Evolutionary conservation across 92 coral and sea anemone genomes (phyloP).

Genomic region (Ricordea florida): DNA sequence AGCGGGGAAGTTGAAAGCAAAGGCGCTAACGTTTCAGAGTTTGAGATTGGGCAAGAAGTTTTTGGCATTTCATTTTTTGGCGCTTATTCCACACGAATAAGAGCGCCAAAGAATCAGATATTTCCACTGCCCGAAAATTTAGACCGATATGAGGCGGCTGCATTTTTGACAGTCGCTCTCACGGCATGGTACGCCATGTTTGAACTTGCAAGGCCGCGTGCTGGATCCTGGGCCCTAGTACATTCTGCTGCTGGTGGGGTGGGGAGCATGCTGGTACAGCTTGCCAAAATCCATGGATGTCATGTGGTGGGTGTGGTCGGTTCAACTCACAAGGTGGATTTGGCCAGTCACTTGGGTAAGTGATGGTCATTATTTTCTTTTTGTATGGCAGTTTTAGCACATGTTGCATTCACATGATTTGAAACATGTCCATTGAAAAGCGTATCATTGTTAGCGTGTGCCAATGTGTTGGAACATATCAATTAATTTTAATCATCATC

Average conservation of each 20-base stretch:
- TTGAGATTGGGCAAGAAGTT: slow-evolving; percentile 84
- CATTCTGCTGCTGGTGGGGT: slow-evolving; percentile 99
- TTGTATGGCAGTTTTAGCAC: not conserved
- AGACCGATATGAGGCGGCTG: slow-evolving; percentile 80
- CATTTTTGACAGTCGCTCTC: slow-evolving; percentile 82
- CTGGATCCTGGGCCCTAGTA: slow-evolving; percentile 90
- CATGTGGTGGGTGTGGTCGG: slow-evolving; percentile 98
- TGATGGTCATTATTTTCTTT: not conserved
- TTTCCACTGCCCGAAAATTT: slow-evolving; percentile 80
- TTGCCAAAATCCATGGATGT: slow-evolving; percentile 97
- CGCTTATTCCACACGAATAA: slow-evolving; percentile 74
- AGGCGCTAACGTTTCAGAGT: slow-evolving; percentile 81
- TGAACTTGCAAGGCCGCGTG: slow-evolving; percentile 85
- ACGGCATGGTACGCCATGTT: slow-evolving; percentile 99
- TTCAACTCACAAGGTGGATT: slow-evolving; percentile 72
- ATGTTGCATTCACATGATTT: too few relatives aligned
- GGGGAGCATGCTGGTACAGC: slow-evolving; percentile 95
- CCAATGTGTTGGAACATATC: too few relatives aligned
- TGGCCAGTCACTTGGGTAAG: slow-evolving; percentile 82
- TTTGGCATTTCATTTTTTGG: slow-evolving; percentile 93
- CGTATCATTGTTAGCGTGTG: too few relatives aligned
- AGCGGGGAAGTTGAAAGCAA: slow-evolving; percentile 84
- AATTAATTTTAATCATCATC: too few relatives aligned
- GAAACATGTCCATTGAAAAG: too few relatives aligned
- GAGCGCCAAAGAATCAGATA: slow-evolving; percentile 83